phyloP scores from a whole-genome alignment of 1,140 invertebrate species.

The Anoplophora glabripennis region DNA sequence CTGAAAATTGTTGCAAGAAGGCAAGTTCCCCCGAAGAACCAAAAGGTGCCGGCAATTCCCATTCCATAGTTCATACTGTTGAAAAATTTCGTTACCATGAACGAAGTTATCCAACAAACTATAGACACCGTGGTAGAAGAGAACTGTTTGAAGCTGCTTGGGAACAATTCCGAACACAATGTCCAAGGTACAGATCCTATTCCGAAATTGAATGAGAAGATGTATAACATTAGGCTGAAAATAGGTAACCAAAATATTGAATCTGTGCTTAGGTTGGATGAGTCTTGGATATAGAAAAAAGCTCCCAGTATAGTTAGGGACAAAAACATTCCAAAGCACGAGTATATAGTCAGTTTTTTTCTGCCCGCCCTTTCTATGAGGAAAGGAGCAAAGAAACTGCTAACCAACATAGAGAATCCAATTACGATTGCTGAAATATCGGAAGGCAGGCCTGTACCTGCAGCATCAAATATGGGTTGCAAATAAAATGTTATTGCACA shows the following conservation, averaged over 20 bases:
- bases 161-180: slow-evolving; percentile 77
- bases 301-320: slow-evolving; percentile 29
- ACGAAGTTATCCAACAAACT: slow-evolving; percentile 73
- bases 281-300: slow-evolving; percentile 30
- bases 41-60: slow-evolving; percentile 70
- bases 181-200: slow-evolving; percentile 81
- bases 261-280: slow-evolving; percentile 15
- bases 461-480: slow-evolving; percentile 64
- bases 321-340: slow-evolving; percentile 58
- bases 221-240: slow-evolving; percentile 22
- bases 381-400: slow-evolving; percentile 63
- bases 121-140: slow-evolving; percentile 70
- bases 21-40: slow-evolving; percentile 63
- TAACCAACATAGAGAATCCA: slow-evolving; percentile 63
- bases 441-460: slow-evolving; percentile 57
- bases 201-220: slow-evolving; percentile 48
- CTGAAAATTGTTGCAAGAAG: slow-evolving; percentile 18
- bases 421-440: slow-evolving; percentile 68
- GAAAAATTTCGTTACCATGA: slow-evolving; percentile 75
- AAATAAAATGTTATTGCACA: slow-evolving; percentile 81
- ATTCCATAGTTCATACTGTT: slow-evolving; percentile 56
- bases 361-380: slow-evolving; percentile 73
- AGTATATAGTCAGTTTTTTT: slow-evolving; percentile 65
- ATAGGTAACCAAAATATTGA: slow-evolving; percentile 33
- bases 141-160: slow-evolving; percentile 67